Evolutionary conservation across 2,113 vertebrate species (phyloP).

Genomic region (Clarias macrocephalus): DNA sequence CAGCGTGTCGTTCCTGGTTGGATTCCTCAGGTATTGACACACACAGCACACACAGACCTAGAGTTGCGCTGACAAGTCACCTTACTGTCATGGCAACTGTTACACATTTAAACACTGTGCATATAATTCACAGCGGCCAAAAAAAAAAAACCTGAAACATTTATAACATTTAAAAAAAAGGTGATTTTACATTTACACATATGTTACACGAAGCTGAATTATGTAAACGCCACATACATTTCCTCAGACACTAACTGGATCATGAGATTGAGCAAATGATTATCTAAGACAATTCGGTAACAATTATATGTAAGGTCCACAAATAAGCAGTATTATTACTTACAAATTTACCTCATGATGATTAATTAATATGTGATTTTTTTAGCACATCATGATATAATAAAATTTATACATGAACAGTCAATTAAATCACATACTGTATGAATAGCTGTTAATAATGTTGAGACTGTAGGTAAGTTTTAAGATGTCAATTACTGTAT

Average conservation of each 20-base stretch:
- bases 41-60: conserved; percentile 26
- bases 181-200: neutral
- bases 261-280: neutral
- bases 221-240: neutral
- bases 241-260: neutral
- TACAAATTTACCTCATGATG: neutral
- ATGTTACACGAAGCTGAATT: neutral
- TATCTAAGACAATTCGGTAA: neutral
- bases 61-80: neutral
- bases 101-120: conserved; percentile 8
- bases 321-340: neutral
- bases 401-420: neutral
- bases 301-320: neutral
- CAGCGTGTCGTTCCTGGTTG: conserved; percentile 14
- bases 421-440: neutral
- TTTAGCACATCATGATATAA: neutral
- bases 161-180: neutral
- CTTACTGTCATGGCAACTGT: conserved; percentile 37
- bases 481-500: neutral
- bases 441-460: neutral
- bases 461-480: neutral
- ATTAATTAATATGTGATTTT: neutral
- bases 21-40: conserved; percentile 30
- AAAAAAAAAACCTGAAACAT: neutral
- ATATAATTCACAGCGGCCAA: neutral